Evolutionary conservation across 2,113 vertebrate species (phyloP).

Genomic region (Amblyornis subalaris): DNA sequence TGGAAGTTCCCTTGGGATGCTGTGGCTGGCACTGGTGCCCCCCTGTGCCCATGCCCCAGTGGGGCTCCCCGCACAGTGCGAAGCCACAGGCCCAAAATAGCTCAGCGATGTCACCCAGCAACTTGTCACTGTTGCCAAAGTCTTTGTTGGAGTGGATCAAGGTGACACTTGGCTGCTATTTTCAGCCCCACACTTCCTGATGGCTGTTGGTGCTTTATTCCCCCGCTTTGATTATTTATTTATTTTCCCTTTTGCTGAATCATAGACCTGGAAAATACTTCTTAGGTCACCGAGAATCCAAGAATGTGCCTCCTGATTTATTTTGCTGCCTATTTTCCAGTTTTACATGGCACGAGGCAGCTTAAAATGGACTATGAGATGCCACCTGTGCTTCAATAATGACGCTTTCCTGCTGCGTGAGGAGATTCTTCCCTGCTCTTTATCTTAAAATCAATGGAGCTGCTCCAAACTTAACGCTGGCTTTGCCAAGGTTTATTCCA

Average conservation of each 20-base stretch:
- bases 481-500: neutral
- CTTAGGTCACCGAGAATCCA: neutral
- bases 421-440: neutral
- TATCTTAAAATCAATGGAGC: neutral
- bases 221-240: neutral
- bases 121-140: neutral
- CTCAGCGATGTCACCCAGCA: neutral
- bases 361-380: neutral
- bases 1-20: neutral
- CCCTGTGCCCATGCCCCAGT: neutral
- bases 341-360: neutral
- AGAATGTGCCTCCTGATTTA: neutral
- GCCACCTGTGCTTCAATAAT: neutral
- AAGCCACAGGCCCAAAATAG: neutral
- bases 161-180: constrained; percentile 51
- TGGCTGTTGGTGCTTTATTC: neutral
- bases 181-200: constrained; percentile 18
- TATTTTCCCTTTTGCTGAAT: constrained; percentile 1
- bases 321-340: neutral
- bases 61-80: neutral
- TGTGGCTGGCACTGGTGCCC: neutral
- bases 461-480: neutral
- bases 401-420: neutral
- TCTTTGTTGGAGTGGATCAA: constrained; percentile 23
- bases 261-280: neutral